These are phyloP conservation scores for Gryllus longicercus DNA, from an alignment of 2,888 invertebrate species.

Conservation along the genomic window DNA sequence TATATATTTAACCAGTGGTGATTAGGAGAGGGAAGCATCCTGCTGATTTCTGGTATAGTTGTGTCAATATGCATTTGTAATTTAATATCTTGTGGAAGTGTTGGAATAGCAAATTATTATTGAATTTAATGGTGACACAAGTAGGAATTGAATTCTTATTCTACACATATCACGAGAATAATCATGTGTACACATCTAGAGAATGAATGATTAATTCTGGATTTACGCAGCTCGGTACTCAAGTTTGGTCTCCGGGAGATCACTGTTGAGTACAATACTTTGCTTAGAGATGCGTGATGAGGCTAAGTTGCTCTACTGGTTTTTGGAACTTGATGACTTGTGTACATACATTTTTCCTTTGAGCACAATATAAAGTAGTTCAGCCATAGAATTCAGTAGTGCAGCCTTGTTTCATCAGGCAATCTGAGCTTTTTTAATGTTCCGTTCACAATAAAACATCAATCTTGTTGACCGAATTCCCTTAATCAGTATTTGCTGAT, in stretches of 20 bases:
- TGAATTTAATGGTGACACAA: no score
- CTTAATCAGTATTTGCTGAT: no score
- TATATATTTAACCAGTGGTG: not conserved
- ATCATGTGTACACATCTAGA: not conserved
- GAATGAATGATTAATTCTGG: not conserved
- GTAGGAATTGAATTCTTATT: no score
- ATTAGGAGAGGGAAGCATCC: not conserved
- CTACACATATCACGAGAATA: not conserved
- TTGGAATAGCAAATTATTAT: no score
- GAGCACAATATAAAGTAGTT: no score
- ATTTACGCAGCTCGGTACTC: not conserved
- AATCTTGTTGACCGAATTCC: no score
- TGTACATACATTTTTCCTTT: no score
- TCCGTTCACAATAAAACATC: not conserved
- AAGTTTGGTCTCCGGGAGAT: not conserved
- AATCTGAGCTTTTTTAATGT: conserved; percentile 1
- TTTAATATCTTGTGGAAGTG: no score
- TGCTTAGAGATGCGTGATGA: not conserved
- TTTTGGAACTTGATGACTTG: no score
- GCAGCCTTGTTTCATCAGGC: not conserved
- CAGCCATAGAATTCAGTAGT: no score
- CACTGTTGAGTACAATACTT: not conserved
- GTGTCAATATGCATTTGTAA: no score
- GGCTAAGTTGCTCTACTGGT: no score
- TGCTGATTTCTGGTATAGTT: not conserved